Evolutionary conservation across 1,140 invertebrate species (phyloP).

Genomic region (Glossosoma conforme): DNA sequence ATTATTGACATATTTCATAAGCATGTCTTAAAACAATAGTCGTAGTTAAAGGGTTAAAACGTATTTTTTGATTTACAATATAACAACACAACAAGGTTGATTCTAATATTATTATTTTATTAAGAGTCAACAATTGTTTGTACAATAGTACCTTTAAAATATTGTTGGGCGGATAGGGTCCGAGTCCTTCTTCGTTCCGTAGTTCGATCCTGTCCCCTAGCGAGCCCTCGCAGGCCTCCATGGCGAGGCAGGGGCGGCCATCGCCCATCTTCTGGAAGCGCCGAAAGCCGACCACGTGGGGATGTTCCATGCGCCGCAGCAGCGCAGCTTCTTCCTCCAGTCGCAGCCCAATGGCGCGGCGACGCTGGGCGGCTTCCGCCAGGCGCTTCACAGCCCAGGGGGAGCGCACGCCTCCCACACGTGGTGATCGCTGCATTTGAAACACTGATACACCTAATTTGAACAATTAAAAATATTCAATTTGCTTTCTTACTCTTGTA

Average conservation of each 20-base stretch:
- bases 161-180: conserved; percentile 56
- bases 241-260: conserved; percentile 61
- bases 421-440: conserved; percentile 65
- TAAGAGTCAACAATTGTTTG: not conserved
- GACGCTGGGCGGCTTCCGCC: conserved; percentile 37
- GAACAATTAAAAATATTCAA: too few species aligned
- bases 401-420: conserved; percentile 58
- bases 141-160: conserved; percentile 59
- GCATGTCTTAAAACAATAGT: too few species aligned
- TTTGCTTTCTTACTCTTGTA: too few species aligned
- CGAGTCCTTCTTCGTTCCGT: conserved; percentile 52
- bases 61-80: not conserved
- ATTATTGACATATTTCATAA: too few species aligned
- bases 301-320: conserved; percentile 66
- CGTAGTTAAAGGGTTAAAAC: too few species aligned
- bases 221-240: conserved; percentile 64
- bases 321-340: conserved; percentile 67
- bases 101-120: too few species aligned
- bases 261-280: conserved; percentile 58
- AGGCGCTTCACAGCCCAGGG: conserved; percentile 79
- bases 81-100: too few species aligned
- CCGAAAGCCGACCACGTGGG: conserved; percentile 79
- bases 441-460: conserved; percentile 69
- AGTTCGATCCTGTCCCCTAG: conserved; percentile 70
- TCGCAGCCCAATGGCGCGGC: conserved; percentile 47